Percentiles rank a stretch among this genome's conserved stretches.
Evolutionary conservation across 2,888 invertebrate genomes (phyloP).

Genomic region (Parnassius orleans): DNA sequence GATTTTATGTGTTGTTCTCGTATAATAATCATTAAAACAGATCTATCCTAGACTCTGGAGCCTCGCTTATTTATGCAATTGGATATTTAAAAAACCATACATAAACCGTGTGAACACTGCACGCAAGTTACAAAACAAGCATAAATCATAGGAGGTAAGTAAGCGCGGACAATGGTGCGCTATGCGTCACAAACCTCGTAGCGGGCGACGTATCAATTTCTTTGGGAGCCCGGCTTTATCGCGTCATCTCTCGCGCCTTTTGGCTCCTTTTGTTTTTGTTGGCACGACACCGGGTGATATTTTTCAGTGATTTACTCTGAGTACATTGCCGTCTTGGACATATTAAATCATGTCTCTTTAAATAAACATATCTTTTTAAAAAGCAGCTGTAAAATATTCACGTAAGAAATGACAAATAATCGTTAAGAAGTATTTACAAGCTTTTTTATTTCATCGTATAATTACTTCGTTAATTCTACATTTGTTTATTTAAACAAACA

Average conservation of each 20-base stretch:
- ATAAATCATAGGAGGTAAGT: constrained; percentile 41
- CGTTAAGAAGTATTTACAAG: constrained; percentile 17
- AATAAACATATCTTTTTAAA: constrained; percentile 27
- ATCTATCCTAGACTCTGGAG: too few relatives aligned
- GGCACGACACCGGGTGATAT: constrained; percentile 27
- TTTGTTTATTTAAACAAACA: too few relatives aligned
- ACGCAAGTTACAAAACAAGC: constrained; percentile 11
- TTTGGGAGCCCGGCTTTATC: constrained; percentile 33
- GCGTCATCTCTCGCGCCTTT: constrained; percentile 31
- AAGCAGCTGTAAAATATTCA: constrained; percentile 24
- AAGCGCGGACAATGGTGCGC: constrained; percentile 40
- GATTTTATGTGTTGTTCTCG: too few relatives aligned
- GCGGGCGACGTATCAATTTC: constrained; percentile 50
- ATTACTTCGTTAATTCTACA: too few relatives aligned
- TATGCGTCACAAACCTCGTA: constrained; percentile 38
- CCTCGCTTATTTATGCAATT: too few relatives aligned
- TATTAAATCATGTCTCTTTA: constrained; percentile 27
- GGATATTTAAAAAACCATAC: too few relatives aligned
- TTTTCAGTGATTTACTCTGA: constrained; percentile 25
- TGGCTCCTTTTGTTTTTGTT: constrained; percentile 31
- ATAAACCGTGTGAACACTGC: not conserved
- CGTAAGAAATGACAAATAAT: constrained; percentile 26
- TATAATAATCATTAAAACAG: too few relatives aligned
- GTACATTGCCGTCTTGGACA: constrained; percentile 23
- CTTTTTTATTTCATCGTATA: constrained; percentile 1